These are phyloP conservation scores for Sciurus vulgaris DNA, from an alignment of 2,797 vertebrate species.

Conservation along the genomic window DNA sequence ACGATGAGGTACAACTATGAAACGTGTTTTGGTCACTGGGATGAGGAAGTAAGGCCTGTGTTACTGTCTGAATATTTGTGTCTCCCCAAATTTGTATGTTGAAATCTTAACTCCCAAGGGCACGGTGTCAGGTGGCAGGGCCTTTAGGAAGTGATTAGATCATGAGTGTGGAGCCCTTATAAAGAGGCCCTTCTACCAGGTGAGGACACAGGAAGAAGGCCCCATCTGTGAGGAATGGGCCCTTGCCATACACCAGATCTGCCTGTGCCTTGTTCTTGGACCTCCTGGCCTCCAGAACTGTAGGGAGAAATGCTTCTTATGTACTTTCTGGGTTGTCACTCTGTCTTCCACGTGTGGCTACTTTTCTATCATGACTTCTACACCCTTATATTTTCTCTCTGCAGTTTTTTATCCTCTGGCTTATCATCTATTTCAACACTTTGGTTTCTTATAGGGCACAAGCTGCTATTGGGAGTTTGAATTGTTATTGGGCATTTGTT, in stretches of 20 bases:
- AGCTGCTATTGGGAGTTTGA: neutral
- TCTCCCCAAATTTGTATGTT: neutral
- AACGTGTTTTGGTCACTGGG: neutral
- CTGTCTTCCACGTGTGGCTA: neutral
- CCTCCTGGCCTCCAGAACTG: neutral
- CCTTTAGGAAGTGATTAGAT: neutral
- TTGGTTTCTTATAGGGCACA: conserved; percentile 31
- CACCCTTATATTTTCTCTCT: neutral
- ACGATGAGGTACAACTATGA: neutral
- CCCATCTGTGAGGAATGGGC: neutral
- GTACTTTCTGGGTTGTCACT: neutral
- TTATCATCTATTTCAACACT: neutral
- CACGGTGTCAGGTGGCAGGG: neutral
- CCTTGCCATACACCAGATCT: neutral
- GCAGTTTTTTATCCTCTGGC: neutral
- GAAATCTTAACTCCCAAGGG: neutral
- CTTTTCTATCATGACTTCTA: neutral
- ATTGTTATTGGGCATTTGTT: neutral
- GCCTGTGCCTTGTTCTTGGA: no score
- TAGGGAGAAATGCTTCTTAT: neutral
- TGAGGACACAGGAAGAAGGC: neutral
- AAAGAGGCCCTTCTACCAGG: neutral
- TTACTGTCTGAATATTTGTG: neutral
- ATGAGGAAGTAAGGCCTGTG: neutral
- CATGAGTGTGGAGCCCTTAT: neutral